A percentile compares a stretch with the other conserved stretches of the same genome.
These are phyloP conservation scores for Hippopotamyrus pictus DNA, from an alignment of 2,797 vertebrate species.

Conservation along the genomic window DNA sequence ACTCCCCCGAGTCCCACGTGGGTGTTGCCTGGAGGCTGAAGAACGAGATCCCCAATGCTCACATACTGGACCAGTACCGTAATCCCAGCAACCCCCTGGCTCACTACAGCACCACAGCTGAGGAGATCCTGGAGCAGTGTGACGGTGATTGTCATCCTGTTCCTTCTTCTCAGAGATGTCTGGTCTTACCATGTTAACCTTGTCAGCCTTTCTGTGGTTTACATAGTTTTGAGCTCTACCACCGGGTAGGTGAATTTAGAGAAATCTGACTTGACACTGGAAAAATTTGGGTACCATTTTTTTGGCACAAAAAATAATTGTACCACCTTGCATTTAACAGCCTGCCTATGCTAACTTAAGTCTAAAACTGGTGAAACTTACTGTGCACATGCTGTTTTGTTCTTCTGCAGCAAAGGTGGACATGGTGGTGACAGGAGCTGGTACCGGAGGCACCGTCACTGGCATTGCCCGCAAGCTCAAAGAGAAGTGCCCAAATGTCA, in stretches of 20 bases:
- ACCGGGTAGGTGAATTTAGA: neutral
- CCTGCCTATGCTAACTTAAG: neutral
- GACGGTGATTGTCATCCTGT: constrained; percentile 58
- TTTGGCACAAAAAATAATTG: neutral
- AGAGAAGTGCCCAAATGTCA: constrained; percentile 83
- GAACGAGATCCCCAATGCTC: constrained; percentile 88
- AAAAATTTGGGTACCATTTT: neutral
- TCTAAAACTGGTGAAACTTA: neutral
- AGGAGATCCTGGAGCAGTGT: constrained; percentile 91
- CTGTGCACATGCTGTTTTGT: neutral
- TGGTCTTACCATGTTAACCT: neutral
- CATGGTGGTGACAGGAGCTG: constrained; percentile 85
- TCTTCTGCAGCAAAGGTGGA: constrained; percentile 75
- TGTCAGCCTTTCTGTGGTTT: neutral
- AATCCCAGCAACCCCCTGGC: constrained; percentile 89
- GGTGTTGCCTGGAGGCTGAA: constrained; percentile 93
- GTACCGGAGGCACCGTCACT: constrained; percentile 91
- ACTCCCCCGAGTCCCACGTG: constrained; percentile 92
- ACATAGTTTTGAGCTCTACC: neutral
- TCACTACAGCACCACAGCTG: constrained; percentile 89
- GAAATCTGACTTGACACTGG: neutral
- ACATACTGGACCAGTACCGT: constrained; percentile 95
- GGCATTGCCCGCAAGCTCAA: constrained; percentile 90
- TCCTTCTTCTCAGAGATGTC: neutral
- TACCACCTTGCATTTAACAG: neutral